Conservation (phyloP, 2,888 invertebrate species). For the Athrips mouffetella region DNA sequence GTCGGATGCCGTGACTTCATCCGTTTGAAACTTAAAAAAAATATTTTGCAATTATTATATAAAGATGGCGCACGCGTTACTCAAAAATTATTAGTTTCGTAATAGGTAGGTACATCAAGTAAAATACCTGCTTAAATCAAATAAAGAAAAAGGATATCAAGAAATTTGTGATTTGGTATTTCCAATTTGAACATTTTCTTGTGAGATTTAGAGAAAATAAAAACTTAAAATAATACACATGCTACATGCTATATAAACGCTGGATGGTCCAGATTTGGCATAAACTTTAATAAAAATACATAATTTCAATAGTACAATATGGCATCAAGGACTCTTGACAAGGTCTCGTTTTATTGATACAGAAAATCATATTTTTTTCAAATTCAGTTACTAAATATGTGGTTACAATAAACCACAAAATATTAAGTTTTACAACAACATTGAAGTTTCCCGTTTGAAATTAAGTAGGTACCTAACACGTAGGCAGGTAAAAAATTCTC, state of each 20-base stretch:
- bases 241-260: background rate
- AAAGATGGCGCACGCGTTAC: background rate
- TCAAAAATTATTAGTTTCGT: background rate
- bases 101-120: too few relatives aligned
- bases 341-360: too few relatives aligned
- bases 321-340: background rate
- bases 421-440: slow-evolving; percentile 47
- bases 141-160: too few relatives aligned
- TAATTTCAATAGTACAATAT: background rate
- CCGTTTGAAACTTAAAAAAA: slow-evolving; percentile 8
- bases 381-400: too few relatives aligned
- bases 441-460: slow-evolving; percentile 53
- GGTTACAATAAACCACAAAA: too few relatives aligned
- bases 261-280: background rate
- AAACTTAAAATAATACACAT: too few relatives aligned
- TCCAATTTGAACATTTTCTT: too few relatives aligned
- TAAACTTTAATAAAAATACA: background rate
- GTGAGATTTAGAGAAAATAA: too few relatives aligned
- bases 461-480: slow-evolving; percentile 45
- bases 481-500: slow-evolving; percentile 67
- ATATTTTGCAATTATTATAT: too few relatives aligned
- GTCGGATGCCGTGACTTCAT: slow-evolving; percentile 42
- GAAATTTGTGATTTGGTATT: too few relatives aligned
- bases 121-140: too few relatives aligned
- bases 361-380: too few relatives aligned